These are phyloP conservation scores for Medauroidea extradentata DNA, from an alignment of 1,140 invertebrate species.

Conservation along the genomic window DNA sequence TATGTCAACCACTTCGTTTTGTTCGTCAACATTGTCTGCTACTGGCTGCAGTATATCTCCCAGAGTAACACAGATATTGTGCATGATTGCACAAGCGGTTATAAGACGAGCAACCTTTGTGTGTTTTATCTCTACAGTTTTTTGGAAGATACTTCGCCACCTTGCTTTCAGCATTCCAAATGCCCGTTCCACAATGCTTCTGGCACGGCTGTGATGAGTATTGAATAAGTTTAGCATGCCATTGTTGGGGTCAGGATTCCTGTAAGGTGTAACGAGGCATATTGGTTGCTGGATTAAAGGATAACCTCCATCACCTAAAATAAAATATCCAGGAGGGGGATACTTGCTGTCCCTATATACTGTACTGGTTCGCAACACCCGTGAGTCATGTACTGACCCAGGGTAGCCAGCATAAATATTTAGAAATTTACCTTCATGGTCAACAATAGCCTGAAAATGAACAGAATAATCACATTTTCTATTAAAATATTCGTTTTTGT, in stretches of 20 bases:
- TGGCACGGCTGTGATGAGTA: not conserved
- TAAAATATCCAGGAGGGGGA: conserved; percentile 1
- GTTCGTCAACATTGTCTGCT: not conserved
- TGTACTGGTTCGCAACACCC: conserved; percentile 11
- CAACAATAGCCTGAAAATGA: conserved; percentile 14
- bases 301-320: conserved; percentile 10
- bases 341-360: not conserved
- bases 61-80: conserved; percentile 8
- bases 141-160: conserved; percentile 5
- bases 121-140: conserved; percentile 2
- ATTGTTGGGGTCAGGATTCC: not conserved
- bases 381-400: conserved; percentile 14
- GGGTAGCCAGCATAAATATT: conserved; percentile 17
- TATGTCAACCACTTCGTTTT: too few species aligned
- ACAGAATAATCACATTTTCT: conserved; percentile 9
- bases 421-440: conserved; percentile 8
- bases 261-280: not conserved
- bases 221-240: not conserved
- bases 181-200: conserved; percentile 4
- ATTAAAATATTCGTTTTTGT: not conserved
- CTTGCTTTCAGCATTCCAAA: conserved; percentile 11
- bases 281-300: not conserved
- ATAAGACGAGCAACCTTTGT: not conserved
- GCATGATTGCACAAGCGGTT: conserved; percentile 8
- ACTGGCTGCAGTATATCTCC: not conserved